Conservation (phyloP, 2,888 invertebrate genomes). For the Cerastis rubricosa region DNA sequence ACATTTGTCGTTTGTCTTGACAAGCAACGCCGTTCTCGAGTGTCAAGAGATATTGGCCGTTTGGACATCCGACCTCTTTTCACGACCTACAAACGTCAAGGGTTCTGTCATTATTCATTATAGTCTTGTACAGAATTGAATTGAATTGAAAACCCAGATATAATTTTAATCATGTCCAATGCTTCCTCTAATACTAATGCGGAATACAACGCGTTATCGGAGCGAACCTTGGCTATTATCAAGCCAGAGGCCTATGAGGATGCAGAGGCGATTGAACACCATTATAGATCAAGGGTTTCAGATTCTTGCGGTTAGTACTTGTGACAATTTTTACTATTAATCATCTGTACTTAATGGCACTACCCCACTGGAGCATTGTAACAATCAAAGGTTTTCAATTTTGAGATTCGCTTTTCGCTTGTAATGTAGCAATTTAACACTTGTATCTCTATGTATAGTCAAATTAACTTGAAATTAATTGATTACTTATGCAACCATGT, state of each 20-base stretch:
- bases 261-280: constrained; percentile 93
- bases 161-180: constrained; percentile 63
- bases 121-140: constrained; percentile 29
- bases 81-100: constrained; percentile 51
- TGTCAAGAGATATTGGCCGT: constrained; percentile 1
- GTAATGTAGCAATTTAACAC: too few relatives aligned
- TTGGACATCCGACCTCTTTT: constrained; percentile 49
- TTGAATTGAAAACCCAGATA: constrained; percentile 17
- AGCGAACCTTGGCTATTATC: constrained; percentile 94
- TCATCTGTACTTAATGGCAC: neutral
- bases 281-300: constrained; percentile 93
- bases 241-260: constrained; percentile 95
- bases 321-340: neutral
- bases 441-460: too few relatives aligned
- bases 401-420: too few relatives aligned
- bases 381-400: neutral
- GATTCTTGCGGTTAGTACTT: constrained; percentile 92
- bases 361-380: neutral
- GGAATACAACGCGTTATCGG: constrained; percentile 82
- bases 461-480: too few relatives aligned
- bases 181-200: constrained; percentile 79
- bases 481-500: too few relatives aligned
- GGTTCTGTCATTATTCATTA: constrained; percentile 23
- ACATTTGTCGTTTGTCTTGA: constrained; percentile 15
- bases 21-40: constrained; percentile 32